Base-by-base conservation (phyloP, 2,113 vertebrate species). In the Aphyosemion australe region DNA sequence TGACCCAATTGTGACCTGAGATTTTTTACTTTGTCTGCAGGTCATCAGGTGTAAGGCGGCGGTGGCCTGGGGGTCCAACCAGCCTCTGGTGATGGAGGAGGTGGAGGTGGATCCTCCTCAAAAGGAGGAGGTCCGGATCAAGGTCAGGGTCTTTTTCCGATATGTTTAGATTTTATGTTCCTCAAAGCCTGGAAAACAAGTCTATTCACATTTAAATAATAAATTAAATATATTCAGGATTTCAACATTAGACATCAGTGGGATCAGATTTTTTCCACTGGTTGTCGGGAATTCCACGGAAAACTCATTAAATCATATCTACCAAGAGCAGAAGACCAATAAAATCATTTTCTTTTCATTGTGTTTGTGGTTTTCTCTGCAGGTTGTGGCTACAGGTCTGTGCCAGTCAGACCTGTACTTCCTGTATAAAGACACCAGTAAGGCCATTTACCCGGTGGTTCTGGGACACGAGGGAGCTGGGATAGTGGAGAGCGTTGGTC, bases 1-100 rank as follows among this genome's bases (percentile, higher is more conserved):
- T 37, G 34, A 37, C 34, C 34, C 34, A 15, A 15, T 32, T 26
- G 26, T 15, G 32, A 12, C 31, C 32, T n/a, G 52, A 5, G 16
- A 9, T 2, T 9, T 37, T 54, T 37, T 1, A 13, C 49, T 26
- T 18, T 1, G 20, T 32, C 8, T 72, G 5, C 32, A 98, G 94
- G 92, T 95, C 60, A 97, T 96, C 77, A 96, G 89, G 76, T 96
- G 94, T 76, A 94, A 89, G 82, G 95, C 95, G 51, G 94, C 94
- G 62, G 88, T 98, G 37, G 74, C 94, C 19, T 96, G 95, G 95
- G 94, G 93, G 76, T 61, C 82, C 12, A 92, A 93, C 26, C 92
- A 93, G 64, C 93, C 92, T 0, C 75, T 97, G 69, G 92, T 91
- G 72, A 93, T 94, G 8, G 96, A 96, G 45, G 93, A 96, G 57